phyloP scores from a whole-genome alignment of 1,140 invertebrate genomes.

The Meloidogyne exigua region DNA sequence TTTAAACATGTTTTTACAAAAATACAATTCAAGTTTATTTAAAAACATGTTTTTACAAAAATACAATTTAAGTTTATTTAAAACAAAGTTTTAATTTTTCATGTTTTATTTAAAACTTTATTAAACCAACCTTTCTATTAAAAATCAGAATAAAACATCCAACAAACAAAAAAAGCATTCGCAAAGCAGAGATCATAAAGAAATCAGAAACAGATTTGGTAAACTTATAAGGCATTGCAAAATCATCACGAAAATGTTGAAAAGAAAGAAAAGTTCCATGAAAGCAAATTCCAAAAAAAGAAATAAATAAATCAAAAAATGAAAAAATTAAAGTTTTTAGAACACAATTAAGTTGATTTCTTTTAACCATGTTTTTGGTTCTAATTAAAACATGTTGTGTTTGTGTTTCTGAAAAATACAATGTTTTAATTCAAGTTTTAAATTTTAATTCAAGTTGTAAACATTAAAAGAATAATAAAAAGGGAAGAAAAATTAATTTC shows the following conservation, averaged over 20 bases:
- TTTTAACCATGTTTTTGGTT: constrained; percentile 27
- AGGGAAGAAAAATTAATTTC: too few relatives aligned
- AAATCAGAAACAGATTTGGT: constrained; percentile 39
- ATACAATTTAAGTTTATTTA: not conserved
- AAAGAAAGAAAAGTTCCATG: constrained; percentile 25
- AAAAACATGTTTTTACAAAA: too few relatives aligned
- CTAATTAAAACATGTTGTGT: not conserved
- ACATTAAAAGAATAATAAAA: too few relatives aligned
- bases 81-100: not conserved
- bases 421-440: too few relatives aligned
- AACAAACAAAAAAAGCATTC: constrained; percentile 22
- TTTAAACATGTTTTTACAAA: too few relatives aligned
- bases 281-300: constrained; percentile 22
- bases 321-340: constrained; percentile 17
- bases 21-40: too few relatives aligned
- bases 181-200: constrained; percentile 29
- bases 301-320: constrained; percentile 17
- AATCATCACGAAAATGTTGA: constrained; percentile 32
- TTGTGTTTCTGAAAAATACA: too few relatives aligned
- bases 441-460: too few relatives aligned
- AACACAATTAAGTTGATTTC: constrained; percentile 8
- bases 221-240: constrained; percentile 26
- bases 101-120: not conserved
- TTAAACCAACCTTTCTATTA: constrained; percentile 17
- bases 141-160: constrained; percentile 28